Evolutionary conservation across 2,113 vertebrate species (phyloP).

Genomic region (Pachypanchax playfairii): DNA sequence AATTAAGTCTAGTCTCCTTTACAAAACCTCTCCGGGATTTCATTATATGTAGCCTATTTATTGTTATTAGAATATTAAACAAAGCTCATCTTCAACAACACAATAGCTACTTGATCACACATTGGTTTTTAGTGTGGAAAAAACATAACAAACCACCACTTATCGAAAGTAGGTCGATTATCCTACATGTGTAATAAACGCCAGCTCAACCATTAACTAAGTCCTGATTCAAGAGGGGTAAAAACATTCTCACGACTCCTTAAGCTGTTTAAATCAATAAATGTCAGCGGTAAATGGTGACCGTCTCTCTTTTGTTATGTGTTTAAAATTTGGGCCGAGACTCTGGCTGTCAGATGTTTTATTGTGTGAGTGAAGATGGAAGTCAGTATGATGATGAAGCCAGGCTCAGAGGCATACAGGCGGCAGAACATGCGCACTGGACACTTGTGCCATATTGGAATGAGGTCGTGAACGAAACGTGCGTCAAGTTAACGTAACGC

Average conservation of each 20-base stretch:
- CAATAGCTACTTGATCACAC: not conserved
- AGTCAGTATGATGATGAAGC: constrained; percentile 69
- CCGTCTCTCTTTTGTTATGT: constrained; percentile 5
- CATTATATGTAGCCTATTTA: too few relatives aligned
- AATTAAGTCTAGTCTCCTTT: too few relatives aligned
- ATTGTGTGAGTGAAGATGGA: constrained; percentile 73
- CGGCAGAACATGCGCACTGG: constrained; percentile 85
- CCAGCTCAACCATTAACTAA: constrained; percentile 57
- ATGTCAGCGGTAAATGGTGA: not conserved
- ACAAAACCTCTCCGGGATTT: too few relatives aligned
- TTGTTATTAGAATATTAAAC: too few relatives aligned
- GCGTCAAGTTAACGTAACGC: constrained; percentile 39
- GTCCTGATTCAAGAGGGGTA: constrained; percentile 60
- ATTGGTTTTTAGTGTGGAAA: constrained; percentile 7
- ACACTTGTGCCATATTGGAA: constrained; percentile 94
- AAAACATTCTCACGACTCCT: constrained; percentile 3
- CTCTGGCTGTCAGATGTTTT: constrained; percentile 57
- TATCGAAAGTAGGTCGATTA: constrained; percentile 67
- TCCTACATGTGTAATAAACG: constrained; percentile 45
- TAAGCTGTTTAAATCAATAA: not conserved
- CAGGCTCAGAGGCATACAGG: constrained; percentile 77
- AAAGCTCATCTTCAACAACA: constrained; percentile 29
- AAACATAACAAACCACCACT: constrained; percentile 25
- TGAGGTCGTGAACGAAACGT: constrained; percentile 86
- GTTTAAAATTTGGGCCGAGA: constrained; percentile 20